Evolutionary conservation across 2,113 vertebrate species (phyloP).

Genomic region (crab-eating macaque (Macaca fascicularis)): T2T-MFA8v1.1 NC_088381.1:26947001-26947500

Average conservation of each 20-base stretch:
- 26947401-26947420: not conserved
- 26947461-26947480: too few species aligned
- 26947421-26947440: too few species aligned
- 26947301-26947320: not conserved
- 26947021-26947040: not conserved
- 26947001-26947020: not conserved
- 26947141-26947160: not conserved
- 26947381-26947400: conserved; percentile 27
- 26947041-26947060: not conserved
- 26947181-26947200: conserved; percentile 34
- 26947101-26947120: not conserved
- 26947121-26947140: not conserved
- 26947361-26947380: not conserved
- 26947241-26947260: not conserved
- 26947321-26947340: not conserved
- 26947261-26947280: not conserved
- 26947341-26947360: conserved; percentile 33
- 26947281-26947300: conserved; percentile 36
- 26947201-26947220: conserved; percentile 24
- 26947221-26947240: not conserved
- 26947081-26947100: conserved; percentile 15
- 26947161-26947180: not conserved
- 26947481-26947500: too few species aligned
- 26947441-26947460: too few species aligned
- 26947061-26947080: not conserved